Base-by-base conservation (phyloP, 2,888 invertebrate genomes). In the Caenorhabditis sp. region DNA sequence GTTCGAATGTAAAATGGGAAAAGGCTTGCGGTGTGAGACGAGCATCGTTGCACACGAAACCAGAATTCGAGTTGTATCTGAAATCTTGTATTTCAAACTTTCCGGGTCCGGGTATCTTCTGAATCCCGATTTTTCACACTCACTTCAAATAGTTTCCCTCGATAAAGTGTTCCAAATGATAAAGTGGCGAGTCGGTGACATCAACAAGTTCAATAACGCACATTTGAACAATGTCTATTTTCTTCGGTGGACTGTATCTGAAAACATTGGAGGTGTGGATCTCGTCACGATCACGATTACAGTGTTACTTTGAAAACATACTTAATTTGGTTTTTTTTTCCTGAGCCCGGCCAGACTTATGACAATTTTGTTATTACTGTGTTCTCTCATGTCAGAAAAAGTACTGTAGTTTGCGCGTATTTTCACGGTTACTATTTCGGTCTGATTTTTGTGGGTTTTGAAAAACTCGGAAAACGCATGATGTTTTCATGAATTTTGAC, bases 1-100 rank as follows among this genome's bases (percentile, higher is more conserved):
- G 86, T 84, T 91, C 91, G 88, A 91, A 91, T 1, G 91, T 91
- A 84, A 91, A 91, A 84, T 91, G 91, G 79, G 90, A 90, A 86
- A 91, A 91, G 0, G 81, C 91, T 88, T 90, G 84, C 49, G 91
- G 91, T 1, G 91, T 91, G 60, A 89, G 88, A 50, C 91, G 83
- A 24, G 88, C 78, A 36, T 88, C 85, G 53, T 90, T 90, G 19
- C 89, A 89, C 1, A 91, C 91, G 84, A 90, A 91, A 49, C 91
- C 91, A 4, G 90, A 90, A 84, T 91, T 91, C 14, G 91, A 91
- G 86, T 91, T 91, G 87, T 91, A 91, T 53, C 58, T 23, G 51
- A 21, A 51, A 23, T n/a, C 19, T 21, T 51, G 51, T 10, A 51
- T n/a, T n/a, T n/a, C n/a, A n/a, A n/a, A n/a, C n/a, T n/a, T n/a